phyloP scores from a whole-genome alignment of 2,888 invertebrate species.

The Lapara coniferarum region DNA sequence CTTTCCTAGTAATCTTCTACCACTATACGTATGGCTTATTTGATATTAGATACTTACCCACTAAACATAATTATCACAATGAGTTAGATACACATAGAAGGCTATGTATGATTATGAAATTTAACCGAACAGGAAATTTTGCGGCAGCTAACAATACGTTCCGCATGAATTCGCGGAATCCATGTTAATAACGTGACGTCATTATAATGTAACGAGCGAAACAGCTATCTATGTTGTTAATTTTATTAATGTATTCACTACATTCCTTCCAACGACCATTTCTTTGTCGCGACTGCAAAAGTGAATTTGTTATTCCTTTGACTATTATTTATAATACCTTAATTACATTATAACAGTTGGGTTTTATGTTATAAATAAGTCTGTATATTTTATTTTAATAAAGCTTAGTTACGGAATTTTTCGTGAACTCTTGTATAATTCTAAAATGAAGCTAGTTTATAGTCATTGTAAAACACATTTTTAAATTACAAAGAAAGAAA shows the following conservation, averaged over 20 bases:
- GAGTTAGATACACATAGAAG: slow-evolving; percentile 30
- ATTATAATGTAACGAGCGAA: slow-evolving; percentile 35
- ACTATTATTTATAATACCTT: not conserved
- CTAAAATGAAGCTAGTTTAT: too few species aligned
- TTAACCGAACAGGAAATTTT: slow-evolving; percentile 57
- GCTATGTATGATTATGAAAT: slow-evolving; percentile 53
- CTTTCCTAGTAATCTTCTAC: too few species aligned
- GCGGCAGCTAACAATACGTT: slow-evolving; percentile 52
- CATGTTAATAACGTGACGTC: slow-evolving; percentile 36
- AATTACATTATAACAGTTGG: too few species aligned
- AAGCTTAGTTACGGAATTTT: too few species aligned
- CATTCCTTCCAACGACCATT: slow-evolving; percentile 13
- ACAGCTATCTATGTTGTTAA: slow-evolving; percentile 38
- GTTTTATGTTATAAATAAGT: too few species aligned
- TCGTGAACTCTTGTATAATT: too few species aligned
- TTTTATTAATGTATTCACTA: slow-evolving; percentile 28
- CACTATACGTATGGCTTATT: too few species aligned
- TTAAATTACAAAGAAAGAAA: too few species aligned
- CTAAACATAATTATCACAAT: not conserved
- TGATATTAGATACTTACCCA: too few species aligned
- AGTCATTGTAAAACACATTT: too few species aligned
- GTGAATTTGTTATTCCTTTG: not conserved
- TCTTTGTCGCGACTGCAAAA: not conserved
- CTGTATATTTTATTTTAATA: too few species aligned
- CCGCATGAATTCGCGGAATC: slow-evolving; percentile 42